Evolutionary conservation across 2,888 invertebrate species (phyloP).

Genomic region (Endotricha flammealis): DNA sequence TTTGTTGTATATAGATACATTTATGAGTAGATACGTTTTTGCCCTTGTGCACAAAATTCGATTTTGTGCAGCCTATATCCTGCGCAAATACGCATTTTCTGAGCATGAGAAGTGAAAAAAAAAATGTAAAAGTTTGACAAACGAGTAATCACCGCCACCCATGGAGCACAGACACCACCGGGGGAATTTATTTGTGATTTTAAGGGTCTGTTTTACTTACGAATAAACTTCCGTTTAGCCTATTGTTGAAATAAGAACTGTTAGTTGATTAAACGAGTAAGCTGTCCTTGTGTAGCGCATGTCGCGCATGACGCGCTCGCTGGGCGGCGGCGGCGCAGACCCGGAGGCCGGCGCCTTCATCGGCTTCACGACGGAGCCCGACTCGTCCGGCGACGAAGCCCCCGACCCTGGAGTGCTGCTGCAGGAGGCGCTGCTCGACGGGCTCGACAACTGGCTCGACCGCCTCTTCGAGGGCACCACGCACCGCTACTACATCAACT

Average conservation of each 20-base stretch:
- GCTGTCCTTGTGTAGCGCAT: slow-evolving; percentile 77
- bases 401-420: slow-evolving; percentile 61
- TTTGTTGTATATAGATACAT: too few relatives aligned
- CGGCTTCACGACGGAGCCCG: slow-evolving; percentile 86
- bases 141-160: too few relatives aligned
- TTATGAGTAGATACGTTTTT: too few relatives aligned
- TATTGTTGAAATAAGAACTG: background rate
- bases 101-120: too few relatives aligned
- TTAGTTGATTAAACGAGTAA: background rate
- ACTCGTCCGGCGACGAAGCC: slow-evolving; percentile 77
- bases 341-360: slow-evolving; percentile 92
- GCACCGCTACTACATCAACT: slow-evolving; percentile 96
- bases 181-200: too few relatives aligned
- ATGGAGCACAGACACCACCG: too few relatives aligned
- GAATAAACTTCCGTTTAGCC: too few relatives aligned
- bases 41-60: too few relatives aligned
- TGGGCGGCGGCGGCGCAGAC: slow-evolving; percentile 73
- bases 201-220: too few relatives aligned
- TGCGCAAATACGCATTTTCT: too few relatives aligned
- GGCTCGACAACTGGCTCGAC: slow-evolving; percentile 97
- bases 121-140: too few relatives aligned
- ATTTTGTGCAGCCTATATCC: too few relatives aligned
- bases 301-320: slow-evolving; percentile 82
- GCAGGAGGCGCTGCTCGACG: slow-evolving; percentile 84
- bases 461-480: slow-evolving; percentile 97